Base-by-base conservation (phyloP, 2,797 vertebrate species). In the Brachyrhaphis roseni region DNA sequence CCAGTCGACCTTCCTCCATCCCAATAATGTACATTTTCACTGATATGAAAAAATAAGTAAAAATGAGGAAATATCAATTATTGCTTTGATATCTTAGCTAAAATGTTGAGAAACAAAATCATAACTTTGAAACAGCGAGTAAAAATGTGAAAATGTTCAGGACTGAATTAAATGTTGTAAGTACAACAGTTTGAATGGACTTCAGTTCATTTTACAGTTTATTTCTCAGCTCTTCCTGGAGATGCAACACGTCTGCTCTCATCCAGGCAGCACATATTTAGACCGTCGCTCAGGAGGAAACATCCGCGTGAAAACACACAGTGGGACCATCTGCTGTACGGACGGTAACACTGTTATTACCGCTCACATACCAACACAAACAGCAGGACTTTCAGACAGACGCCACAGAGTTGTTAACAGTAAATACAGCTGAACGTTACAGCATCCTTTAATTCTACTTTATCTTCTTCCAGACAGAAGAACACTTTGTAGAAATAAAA, bases 301-400 rank as follows among this genome's bases (percentile, higher is more conserved):
- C 59, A 53, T 82, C 66, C 72, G 64, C 5, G 73, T 75, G 78
- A 59, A 78, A 72, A 78, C 82, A 55, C 66, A 81, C 83, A 83
- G 88, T 0, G 76, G 59, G 80, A 71, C 79, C 85, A 87, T 87
- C 84, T 86, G 86, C 28, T 76, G 16, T 4, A 53, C 34, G 72
- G 20, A 81, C 55, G 46, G 31, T 16, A 51, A 45, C 74, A 68
- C 26, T 28, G n/a, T 57, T 26, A 10, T 81, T 15, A 51, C 49
- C 46, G 70, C 15, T 11, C 13, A 53, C 64, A 64, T 0, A 47
- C 5, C 41, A 12, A 68, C 41, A 55, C 3, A 34, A 13, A 10
- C 11, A 8, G 57, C 57, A 62, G 28, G 28, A 34, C 57, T 2
- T 31, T 62, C 28, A 62, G 28, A 59, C 57, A 7, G 11, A 31